Conservation (phyloP, 2,888 invertebrate genomes). For the Pharmacophagus antenor region DNA sequence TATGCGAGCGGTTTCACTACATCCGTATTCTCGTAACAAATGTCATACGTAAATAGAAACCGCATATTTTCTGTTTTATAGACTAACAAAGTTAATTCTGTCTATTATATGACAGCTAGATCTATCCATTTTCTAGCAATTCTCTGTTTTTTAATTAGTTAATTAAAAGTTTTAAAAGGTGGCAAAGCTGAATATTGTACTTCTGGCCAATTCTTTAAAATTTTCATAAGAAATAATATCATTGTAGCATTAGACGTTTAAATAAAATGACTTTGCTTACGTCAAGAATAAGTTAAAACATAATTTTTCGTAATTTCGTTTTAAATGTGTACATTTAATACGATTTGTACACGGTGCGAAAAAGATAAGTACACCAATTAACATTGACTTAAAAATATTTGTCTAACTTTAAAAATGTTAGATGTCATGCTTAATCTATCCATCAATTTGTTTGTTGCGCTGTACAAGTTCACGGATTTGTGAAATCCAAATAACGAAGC, state of each 20-base stretch:
- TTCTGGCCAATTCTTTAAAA: no score
- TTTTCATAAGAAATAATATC: no score
- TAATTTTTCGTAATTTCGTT: no score
- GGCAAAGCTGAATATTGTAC: no score
- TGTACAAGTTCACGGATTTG: constrained; percentile 49
- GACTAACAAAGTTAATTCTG: neutral
- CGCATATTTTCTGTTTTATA: constrained; percentile 6
- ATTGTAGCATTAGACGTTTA: no score
- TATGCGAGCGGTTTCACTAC: neutral
- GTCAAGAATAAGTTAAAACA: no score
- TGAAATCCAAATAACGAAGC: constrained; percentile 33
- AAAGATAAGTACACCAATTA: neutral
- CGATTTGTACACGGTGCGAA: neutral
- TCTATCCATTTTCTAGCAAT: neutral
- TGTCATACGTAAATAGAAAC: neutral
- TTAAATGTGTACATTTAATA: no score
- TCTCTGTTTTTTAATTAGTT: neutral
- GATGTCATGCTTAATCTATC: neutral
- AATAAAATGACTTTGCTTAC: no score
- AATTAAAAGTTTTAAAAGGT: no score
- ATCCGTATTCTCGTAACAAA: constrained; percentile 13
- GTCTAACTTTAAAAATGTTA: neutral
- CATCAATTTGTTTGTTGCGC: constrained; percentile 16
- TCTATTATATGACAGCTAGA: neutral
- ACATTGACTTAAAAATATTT: no score